These are phyloP conservation scores for Chromobotia macracanthus DNA, from an alignment of 2,797 vertebrate genomes.

Conservation along the genomic window DNA sequence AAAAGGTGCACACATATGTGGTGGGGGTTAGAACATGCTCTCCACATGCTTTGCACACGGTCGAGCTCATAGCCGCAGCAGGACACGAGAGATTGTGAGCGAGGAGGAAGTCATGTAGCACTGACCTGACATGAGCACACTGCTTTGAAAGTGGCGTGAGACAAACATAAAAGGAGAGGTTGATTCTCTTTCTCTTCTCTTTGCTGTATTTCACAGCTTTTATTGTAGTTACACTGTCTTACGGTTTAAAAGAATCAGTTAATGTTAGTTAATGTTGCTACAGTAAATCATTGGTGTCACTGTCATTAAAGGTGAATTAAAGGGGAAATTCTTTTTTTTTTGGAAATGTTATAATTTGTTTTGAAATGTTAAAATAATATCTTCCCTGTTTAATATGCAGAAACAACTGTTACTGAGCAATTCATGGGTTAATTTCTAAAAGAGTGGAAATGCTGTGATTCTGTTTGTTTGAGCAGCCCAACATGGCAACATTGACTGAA, in stretches of 20 bases:
- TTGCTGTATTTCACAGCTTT: constrained; percentile 4
- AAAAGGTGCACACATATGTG: constrained; percentile 43
- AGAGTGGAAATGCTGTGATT: background rate
- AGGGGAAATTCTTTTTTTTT: too few species aligned
- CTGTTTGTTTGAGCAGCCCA: background rate
- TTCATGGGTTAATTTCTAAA: background rate
- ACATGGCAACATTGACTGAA: constrained; percentile 5
- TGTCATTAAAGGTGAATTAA: background rate
- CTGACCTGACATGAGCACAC: constrained; percentile 58
- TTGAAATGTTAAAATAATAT: background rate
- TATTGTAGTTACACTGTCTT: constrained; percentile 11
- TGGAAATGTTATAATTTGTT: background rate
- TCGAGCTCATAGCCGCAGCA: constrained; percentile 56
- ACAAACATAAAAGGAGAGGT: constrained; percentile 51
- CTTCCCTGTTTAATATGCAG: background rate
- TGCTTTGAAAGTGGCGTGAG: constrained; percentile 58
- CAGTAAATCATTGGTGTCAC: background rate
- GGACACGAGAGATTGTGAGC: constrained; percentile 50
- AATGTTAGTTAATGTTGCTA: background rate
- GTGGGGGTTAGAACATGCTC: constrained; percentile 48
- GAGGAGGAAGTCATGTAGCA: constrained; percentile 54
- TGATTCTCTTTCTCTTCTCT: constrained; percentile 19
- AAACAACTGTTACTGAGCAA: background rate
- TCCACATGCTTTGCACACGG: constrained; percentile 49
- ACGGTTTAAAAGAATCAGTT: background rate